phyloP scores from a whole-genome alignment of 2,888 invertebrate species.

The Scaptomyza flava region DNA sequence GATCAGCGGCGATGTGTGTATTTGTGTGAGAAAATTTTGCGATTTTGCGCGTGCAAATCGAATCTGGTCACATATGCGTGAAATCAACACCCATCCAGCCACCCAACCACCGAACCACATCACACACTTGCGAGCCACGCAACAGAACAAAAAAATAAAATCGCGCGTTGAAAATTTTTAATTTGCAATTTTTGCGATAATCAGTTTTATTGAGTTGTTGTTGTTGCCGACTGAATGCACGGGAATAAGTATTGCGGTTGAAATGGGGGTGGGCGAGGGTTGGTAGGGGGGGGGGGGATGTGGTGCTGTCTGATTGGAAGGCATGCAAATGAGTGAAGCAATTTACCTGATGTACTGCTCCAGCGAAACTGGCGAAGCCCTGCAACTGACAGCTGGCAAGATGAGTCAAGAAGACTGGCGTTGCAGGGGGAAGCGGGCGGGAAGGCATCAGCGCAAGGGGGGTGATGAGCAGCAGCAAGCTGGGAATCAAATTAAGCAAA shows the following conservation, averaged over 20 bases:
- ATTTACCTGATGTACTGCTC: constrained; percentile 42
- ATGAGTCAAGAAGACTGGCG: neutral
- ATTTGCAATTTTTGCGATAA: constrained; percentile 74
- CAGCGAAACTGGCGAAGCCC: neutral
- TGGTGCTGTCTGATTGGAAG: constrained; percentile 28
- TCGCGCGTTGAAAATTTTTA: constrained; percentile 53
- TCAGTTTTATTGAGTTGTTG: constrained; percentile 73
- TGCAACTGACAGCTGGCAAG: constrained; percentile 55
- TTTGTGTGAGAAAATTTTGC: constrained; percentile 40
- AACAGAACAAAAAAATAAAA: neutral
- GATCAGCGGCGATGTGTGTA: constrained; percentile 16
- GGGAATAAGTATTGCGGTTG: constrained; percentile 14
- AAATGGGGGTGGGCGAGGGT: neutral
- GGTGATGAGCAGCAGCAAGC: neutral
- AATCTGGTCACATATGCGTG: constrained; percentile 79
- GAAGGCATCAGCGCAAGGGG: neutral
- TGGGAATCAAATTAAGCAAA: constrained; percentile 53
- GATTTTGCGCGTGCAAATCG: constrained; percentile 68
- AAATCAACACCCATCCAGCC: constrained; percentile 45
- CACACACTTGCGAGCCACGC: neutral
- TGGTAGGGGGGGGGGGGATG: neutral
- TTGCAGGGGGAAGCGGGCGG: neutral
- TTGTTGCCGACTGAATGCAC: constrained; percentile 10
- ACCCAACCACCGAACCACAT: neutral
- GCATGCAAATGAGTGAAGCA: constrained; percentile 62